These are phyloP conservation scores for Corbicula japonica DNA, from an alignment of 2,888 invertebrate genomes.

Conservation along the genomic window DNA sequence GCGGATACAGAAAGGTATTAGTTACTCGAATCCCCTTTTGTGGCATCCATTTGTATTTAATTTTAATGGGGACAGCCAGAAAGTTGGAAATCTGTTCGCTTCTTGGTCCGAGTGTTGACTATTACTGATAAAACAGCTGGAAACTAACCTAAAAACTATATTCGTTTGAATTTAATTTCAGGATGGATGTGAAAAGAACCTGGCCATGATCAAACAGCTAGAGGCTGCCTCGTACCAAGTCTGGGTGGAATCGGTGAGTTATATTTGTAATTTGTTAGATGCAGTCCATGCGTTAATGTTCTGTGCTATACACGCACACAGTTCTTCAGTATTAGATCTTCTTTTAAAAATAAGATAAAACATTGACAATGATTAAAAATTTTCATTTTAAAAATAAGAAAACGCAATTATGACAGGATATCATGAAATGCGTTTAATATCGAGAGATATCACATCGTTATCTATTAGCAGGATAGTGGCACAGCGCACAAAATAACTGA, in stretches of 20 bases:
- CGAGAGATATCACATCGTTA: neutral
- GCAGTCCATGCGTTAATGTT: neutral
- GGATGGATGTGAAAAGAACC: conserved; percentile 48
- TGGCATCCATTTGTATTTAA: too few relatives aligned
- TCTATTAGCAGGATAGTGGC: too few relatives aligned
- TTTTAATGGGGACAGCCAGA: too few relatives aligned
- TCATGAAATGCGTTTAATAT: neutral
- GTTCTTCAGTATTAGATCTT: neutral
- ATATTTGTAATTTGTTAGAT: neutral
- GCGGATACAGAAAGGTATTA: too few relatives aligned
- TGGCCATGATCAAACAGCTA: conserved; percentile 44
- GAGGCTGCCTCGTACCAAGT: conserved; percentile 57
- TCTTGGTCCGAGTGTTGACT: too few relatives aligned
- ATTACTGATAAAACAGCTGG: too few relatives aligned
- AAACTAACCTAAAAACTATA: neutral
- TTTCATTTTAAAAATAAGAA: neutral
- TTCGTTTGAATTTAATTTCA: conserved; percentile 36
- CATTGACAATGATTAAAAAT: neutral
- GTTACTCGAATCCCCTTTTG: too few relatives aligned
- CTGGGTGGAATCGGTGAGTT: conserved; percentile 62
- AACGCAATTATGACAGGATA: neutral
- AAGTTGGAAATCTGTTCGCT: too few relatives aligned
- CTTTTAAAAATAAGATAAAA: neutral
- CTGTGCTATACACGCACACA: neutral
- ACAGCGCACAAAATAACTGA: too few relatives aligned